A percentile compares a stretch with the other conserved stretches of the same genome.
Evolutionary conservation across 2,113 vertebrate genomes (phyloP).

Genomic region (Loxodonta africana): DNA sequence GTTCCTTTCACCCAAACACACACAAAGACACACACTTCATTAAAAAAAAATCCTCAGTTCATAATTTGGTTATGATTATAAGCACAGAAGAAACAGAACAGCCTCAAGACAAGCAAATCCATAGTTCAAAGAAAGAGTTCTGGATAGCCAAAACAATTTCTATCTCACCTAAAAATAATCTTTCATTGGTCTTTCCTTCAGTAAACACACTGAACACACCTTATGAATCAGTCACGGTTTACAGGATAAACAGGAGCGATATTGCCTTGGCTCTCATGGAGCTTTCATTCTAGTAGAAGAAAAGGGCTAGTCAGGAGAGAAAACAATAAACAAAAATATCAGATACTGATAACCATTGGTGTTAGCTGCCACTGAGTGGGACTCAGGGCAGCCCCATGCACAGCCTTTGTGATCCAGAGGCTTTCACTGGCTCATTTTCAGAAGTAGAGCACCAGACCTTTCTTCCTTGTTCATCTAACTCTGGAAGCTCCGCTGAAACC

Average conservation of each 20-base stretch:
- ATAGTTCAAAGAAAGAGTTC: background rate
- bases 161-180: background rate
- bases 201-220: background rate
- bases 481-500: too few relatives aligned
- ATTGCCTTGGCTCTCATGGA: background rate
- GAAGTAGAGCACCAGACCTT: too few relatives aligned
- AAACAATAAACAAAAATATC: background rate
- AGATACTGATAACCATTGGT: too few relatives aligned
- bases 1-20: background rate
- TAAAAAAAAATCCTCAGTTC: background rate
- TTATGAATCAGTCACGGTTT: background rate
- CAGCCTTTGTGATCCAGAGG: too few relatives aligned
- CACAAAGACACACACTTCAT: background rate
- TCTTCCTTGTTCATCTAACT: too few relatives aligned
- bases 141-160: background rate
- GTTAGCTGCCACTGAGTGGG: too few relatives aligned
- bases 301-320: background rate
- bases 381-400: too few relatives aligned
- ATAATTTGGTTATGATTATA: background rate
- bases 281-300: background rate
- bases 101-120: background rate
- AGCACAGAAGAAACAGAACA: background rate
- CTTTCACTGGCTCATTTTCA: too few relatives aligned
- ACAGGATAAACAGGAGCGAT: background rate
- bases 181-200: too few relatives aligned